Conservation (phyloP, 2,113 vertebrate species). For the Varanus komodoensis region DNA sequence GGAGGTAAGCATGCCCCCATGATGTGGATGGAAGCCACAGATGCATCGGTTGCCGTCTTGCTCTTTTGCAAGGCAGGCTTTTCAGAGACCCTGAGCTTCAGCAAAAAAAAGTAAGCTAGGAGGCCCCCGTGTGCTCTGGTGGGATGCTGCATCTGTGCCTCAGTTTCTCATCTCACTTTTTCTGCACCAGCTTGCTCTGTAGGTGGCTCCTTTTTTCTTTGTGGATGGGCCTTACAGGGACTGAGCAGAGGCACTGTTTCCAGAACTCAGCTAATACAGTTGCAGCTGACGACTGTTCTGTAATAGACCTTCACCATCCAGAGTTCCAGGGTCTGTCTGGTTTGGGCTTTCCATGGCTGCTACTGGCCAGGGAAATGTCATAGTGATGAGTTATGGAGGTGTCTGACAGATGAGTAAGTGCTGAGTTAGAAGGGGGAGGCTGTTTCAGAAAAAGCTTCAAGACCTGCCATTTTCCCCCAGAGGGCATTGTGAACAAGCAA, state of each 20-base stretch:
- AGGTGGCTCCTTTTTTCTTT: not conserved
- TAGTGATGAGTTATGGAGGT: not conserved
- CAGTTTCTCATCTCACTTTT: not conserved
- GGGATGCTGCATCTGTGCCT: too few species aligned
- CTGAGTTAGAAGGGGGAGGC: too few species aligned
- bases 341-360: not conserved
- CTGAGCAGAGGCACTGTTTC: not conserved
- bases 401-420: too few species aligned
- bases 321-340: not conserved
- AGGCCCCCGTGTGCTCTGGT: not conserved
- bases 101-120: not conserved
- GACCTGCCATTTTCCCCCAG: too few species aligned
- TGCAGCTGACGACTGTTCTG: too few species aligned
- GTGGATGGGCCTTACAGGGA: too few species aligned
- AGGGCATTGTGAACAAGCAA: not conserved
- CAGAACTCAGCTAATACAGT: not conserved
- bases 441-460: too few species aligned
- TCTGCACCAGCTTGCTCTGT: not conserved
- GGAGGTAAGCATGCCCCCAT: not conserved
- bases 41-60: not conserved
- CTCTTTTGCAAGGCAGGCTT: not conserved
- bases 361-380: not conserved
- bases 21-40: not conserved
- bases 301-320: too few species aligned
- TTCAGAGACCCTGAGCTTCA: not conserved